Evolutionary conservation across 1,140 invertebrate species (phyloP).

Genomic region (Muscidifurax raptorellus): DNA sequence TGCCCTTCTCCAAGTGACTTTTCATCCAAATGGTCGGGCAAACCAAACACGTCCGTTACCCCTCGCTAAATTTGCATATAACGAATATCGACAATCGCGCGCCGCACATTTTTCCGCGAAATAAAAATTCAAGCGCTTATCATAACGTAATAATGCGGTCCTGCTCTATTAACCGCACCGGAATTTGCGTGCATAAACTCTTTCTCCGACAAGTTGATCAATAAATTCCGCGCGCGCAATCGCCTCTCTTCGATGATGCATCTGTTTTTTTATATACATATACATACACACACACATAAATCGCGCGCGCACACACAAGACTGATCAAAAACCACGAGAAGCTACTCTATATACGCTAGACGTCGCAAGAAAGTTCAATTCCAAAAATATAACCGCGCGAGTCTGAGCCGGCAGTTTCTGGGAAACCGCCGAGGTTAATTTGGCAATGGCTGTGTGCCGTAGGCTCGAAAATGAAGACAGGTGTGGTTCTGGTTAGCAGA

Average conservation of each 20-base stretch:
- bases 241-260: background rate
- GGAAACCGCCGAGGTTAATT: background rate
- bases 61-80: background rate
- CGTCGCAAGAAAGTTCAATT: background rate
- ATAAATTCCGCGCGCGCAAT: background rate
- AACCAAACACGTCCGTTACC: too few species aligned
- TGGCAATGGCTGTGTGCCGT: background rate
- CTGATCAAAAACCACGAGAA: background rate
- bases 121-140: background rate
- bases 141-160: background rate
- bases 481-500: too few species aligned
- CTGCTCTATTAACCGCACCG: background rate
- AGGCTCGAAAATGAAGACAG: background rate
- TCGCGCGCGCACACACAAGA: too few species aligned
- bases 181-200: background rate
- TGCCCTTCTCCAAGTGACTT: background rate
- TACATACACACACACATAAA: too few species aligned
- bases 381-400: background rate
- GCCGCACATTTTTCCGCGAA: background rate
- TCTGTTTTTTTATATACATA: too few species aligned
- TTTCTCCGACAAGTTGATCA: background rate
- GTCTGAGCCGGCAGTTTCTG: background rate
- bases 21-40: background rate
- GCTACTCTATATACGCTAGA: background rate
- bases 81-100: background rate